Evolutionary conservation across 2,797 vertebrate genomes (phyloP), one percentile per base, ranked within the genome.

Genomic region (Sebastes hopkinsi): DNA sequence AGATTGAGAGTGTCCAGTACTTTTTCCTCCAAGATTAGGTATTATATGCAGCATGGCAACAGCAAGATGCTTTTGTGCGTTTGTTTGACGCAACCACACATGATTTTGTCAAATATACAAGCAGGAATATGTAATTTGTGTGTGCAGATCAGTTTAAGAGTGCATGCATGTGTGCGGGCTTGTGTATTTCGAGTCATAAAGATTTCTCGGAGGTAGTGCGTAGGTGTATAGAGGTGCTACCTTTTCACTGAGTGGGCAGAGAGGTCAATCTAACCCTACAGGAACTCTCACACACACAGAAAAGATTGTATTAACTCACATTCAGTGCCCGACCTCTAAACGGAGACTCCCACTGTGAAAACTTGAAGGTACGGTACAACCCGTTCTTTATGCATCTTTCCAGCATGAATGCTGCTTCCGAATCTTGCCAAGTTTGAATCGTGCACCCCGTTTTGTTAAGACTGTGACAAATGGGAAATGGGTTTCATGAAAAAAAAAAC

Each of bases 241-340:
- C 52, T 72, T 78, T 78, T 79, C 55, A 80, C 36, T 68, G 72
- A 78, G 83, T 88, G 74, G 81, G 84, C 32, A 75, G 72, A n/a
- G 29, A 78, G 81, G 82, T 89, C 79, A 89, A 30, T 75, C 18
- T 69, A 71, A 80, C 76, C 60, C 30, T 71, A 69, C 46, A 75
- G 68, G n/a, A 77, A 65, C 69, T 29, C 56, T 69, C 36, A 60
- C 36, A 50, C 52, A 72, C 50, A 59, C 7, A 65, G 27, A 68
- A 46, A 67, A 36, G 8, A 70, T 10, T 58, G 13, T 30, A 71
- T 67, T 5, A 52, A 56, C 54, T 34, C 3, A 3, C 7, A 13
- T 56, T 60, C 34, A 54, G 6, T 30, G 20, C 20, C 42, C 2
- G 56, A 23, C 4, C 22, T 29, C 29, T 65, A 36, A 59, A 62